Evolutionary conservation across 2,888 invertebrate species (phyloP).

Genomic region (Nomada fucata): DNA sequence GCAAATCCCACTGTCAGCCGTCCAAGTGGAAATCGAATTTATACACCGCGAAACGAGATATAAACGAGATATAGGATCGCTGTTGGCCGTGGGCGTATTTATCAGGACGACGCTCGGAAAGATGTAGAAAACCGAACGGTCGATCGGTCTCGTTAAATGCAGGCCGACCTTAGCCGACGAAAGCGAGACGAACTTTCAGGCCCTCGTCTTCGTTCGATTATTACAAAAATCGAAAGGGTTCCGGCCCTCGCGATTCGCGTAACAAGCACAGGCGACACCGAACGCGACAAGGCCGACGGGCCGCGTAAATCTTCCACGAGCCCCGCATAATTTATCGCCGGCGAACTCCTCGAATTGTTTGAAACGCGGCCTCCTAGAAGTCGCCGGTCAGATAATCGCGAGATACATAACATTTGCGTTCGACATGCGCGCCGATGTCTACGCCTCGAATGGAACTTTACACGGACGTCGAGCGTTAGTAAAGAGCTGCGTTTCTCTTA

Average conservation of each 20-base stretch:
- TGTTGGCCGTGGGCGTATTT: neutral
- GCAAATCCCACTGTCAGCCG: too few species aligned
- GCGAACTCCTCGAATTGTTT: slow-evolving; percentile 11
- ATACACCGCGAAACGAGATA: too few species aligned
- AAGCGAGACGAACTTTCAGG: slow-evolving; percentile 22
- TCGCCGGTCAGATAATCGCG: slow-evolving; percentile 27
- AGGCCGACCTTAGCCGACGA: slow-evolving; percentile 44
- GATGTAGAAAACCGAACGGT: slow-evolving; percentile 48
- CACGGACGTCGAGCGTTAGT: slow-evolving; percentile 14
- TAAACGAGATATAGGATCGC: neutral
- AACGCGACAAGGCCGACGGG: slow-evolving; percentile 22
- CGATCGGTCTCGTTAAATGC: slow-evolving; percentile 41
- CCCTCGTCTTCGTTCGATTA: too few species aligned
- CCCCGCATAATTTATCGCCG: slow-evolving; percentile 27
- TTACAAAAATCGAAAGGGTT: too few species aligned
- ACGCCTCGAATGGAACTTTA: neutral
- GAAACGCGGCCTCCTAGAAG: neutral
- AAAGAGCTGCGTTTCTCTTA: slow-evolving; percentile 17
- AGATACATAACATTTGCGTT: slow-evolving; percentile 33
- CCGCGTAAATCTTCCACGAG: neutral
- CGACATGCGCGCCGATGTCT: slow-evolving; percentile 1
- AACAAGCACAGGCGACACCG: neutral
- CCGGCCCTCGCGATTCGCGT: too few species aligned
- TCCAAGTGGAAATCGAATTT: too few species aligned
- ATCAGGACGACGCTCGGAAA: slow-evolving; percentile 21